Evolutionary conservation across 1,140 invertebrate genomes (phyloP), one percentile per base, ranked within the genome.

Genomic region (Nebria ingens): DNA sequence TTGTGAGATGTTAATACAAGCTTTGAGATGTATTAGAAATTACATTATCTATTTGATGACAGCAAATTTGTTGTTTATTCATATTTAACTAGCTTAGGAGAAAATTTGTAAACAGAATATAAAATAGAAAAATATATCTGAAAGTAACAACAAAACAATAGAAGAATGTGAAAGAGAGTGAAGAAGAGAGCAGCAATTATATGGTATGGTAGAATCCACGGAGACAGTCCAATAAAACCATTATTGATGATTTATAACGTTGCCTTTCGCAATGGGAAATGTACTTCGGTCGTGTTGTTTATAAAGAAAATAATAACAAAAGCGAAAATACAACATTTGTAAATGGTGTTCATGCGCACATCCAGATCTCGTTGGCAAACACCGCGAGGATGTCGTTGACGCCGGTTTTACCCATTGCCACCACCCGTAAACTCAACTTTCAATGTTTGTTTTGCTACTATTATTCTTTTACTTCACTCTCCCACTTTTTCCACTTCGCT

Each of bases 231-330:
- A 45, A 45, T 45, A 45, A 45, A 45, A 45, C 40, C 40, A 45
- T 45, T 45, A 45, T 45, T 45, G 6, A 12, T 45, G 40, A 45
- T 45, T 45, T 45, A 45, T 17, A 17, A 45, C 17, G 40, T 45
- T 17, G 9, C 9, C 40, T 34, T 4, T 45, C 17, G 9, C 40
- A 45, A 45, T 45, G 40, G 40, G 9, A 45, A 9, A 4, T 45
- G 40, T 45, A 45, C 40, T 12, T 45, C 15, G 40, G 9, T 17
- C 40, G 9, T 9, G 17, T 17, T 45, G 40, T 45, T 45, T 45
- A 45, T 45, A 45, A 45, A 45, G 40, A 45, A 45, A 45, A 45
- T 45, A 45, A 45, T 45, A 45, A 45, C 40, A 45, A 45, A 45
- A 45, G 40, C 15, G 40, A 45, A 45, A 45, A 45, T 45, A 45